phyloP scores from a whole-genome alignment of 1,140 invertebrate species.

The Zaprionus taronus region DNA sequence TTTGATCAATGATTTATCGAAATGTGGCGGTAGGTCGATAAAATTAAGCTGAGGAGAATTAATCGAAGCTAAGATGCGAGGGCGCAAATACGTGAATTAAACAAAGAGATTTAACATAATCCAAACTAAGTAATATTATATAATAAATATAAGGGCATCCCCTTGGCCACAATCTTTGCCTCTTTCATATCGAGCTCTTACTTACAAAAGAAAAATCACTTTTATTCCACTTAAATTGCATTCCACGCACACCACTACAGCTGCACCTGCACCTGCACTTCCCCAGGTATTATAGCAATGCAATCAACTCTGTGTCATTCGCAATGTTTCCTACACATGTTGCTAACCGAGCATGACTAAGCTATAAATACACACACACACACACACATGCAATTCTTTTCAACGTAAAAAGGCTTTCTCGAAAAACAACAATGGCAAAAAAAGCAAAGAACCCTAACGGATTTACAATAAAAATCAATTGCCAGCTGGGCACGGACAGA shows the following conservation, averaged over 20 bases:
- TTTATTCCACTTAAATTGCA: conserved; percentile 42
- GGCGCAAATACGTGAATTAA: too few species aligned
- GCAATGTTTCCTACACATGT: conserved; percentile 40
- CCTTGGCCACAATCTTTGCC: neutral
- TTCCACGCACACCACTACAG: conserved; percentile 8
- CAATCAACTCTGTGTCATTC: conserved; percentile 49
- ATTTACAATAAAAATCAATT: conserved; percentile 72
- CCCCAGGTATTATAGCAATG: conserved; percentile 33
- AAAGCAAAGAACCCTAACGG: conserved; percentile 20
- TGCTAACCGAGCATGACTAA: conserved; percentile 52
- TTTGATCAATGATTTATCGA: too few species aligned
- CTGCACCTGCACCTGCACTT: neutral
- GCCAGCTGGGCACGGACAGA: conserved; percentile 39
- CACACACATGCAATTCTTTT: conserved; percentile 13
- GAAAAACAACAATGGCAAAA: neutral
- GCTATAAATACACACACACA: conserved; percentile 42
- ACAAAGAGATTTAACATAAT: too few species aligned
- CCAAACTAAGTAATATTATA: too few species aligned
- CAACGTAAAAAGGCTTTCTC: conserved; percentile 23
- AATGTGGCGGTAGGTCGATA: too few species aligned
- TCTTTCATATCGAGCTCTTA: neutral
- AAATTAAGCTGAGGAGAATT: too few species aligned
- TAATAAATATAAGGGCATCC: neutral
- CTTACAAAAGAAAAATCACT: conserved; percentile 24
- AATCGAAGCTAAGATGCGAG: too few species aligned